phyloP scores from a whole-genome alignment of 1,140 invertebrate genomes.

The Ericerus pela region DNA sequence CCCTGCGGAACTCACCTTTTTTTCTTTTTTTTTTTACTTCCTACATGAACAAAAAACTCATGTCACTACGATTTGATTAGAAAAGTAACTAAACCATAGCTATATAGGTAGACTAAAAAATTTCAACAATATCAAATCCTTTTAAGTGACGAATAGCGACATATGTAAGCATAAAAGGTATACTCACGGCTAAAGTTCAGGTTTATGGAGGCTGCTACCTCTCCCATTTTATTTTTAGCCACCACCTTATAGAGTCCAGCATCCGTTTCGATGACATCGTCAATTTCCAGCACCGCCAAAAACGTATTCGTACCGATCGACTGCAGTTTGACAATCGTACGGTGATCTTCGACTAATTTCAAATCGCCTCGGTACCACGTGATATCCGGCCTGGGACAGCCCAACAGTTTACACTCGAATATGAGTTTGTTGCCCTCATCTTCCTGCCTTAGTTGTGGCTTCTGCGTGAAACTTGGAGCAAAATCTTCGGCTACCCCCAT shows the following conservation, averaged over 20 bases:
- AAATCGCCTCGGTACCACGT: slow-evolving; percentile 80
- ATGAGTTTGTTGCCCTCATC: slow-evolving; percentile 89
- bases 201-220: slow-evolving; percentile 95
- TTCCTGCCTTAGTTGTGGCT: slow-evolving; percentile 87
- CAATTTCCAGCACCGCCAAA: slow-evolving; percentile 77
- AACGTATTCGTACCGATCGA: slow-evolving; percentile 72
- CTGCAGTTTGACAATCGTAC: slow-evolving; percentile 73
- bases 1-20: too few species aligned
- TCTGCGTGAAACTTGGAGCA: slow-evolving; percentile 92
- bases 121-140: too few species aligned
- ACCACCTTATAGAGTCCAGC: slow-evolving; percentile 95
- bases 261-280: slow-evolving; percentile 89
- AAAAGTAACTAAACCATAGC: too few species aligned
- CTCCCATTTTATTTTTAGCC: slow-evolving; percentile 93
- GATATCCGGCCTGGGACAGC: slow-evolving; percentile 76
- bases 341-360: slow-evolving; percentile 59
- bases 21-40: too few species aligned
- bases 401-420: slow-evolving; percentile 83
- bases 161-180: too few species aligned
- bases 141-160: too few species aligned
- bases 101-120: too few species aligned
- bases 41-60: too few species aligned
- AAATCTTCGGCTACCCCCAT: slow-evolving; percentile 83
- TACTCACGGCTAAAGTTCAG: slow-evolving; percentile 96
- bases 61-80: too few species aligned